Base-by-base conservation (phyloP, 2,113 vertebrate genomes). In the Sinocyclocheilus grahami region DNA sequence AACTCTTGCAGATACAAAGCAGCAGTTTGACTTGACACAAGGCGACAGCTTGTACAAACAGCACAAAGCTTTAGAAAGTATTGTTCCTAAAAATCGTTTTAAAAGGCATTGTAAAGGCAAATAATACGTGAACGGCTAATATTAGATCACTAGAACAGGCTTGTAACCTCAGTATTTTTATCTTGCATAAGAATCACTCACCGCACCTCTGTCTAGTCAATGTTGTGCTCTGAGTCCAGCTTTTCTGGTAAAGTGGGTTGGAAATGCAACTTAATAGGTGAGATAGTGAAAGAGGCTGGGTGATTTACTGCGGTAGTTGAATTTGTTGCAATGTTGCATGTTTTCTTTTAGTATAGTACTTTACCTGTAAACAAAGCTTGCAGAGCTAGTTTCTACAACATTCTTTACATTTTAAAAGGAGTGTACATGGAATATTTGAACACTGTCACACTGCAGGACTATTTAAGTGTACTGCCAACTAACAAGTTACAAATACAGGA, bases 21-120 rank as follows among this genome's bases (percentile, higher is more conserved):
- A 90, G 90, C 88, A 90, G 89, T 91, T 91, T 93, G 92, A 89
- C 91, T 92, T 91, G 87, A 91, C 92, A 86, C 46, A 80, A 87
- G 91, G 92, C 48, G 89, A 88, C 42, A 92, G 86, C 88, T 91
- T 89, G 89, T 89, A 83, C 92, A 94, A 92, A 93, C 85, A 78
- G 78, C 85, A 85, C 63, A 16, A 77, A 65, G 79, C 53, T 37
- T 24, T 46, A 55, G 16, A 67, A 30, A 39, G 39, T 18, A 67
- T 75, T 74, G 63, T 74, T 24, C 7, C 82, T 83, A 83, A 84
- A 84, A 74, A 84, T 60, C 60, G 69, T 10, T n/a, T 39, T 42
- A 30, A 83, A 58, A 58, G 20, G 22, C 60, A 82, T 27, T 82
- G 79, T 80, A 42, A 63, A 37, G 30, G 30, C 12, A n/a, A 77